These are phyloP conservation scores for Dasypogon diadema DNA, from an alignment of 2,888 invertebrate species.

Conservation along the genomic window DNA sequence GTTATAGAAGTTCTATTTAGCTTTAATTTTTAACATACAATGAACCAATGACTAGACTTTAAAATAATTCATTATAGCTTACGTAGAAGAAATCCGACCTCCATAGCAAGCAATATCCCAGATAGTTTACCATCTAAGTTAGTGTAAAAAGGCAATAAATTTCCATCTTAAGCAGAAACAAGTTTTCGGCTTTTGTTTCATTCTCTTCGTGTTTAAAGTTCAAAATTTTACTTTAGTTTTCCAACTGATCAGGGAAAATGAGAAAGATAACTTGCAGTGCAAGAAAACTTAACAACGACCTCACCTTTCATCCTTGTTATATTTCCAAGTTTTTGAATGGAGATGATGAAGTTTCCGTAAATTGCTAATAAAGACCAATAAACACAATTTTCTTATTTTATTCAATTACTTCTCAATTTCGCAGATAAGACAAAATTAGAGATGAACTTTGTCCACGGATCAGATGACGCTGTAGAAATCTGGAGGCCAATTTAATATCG, in stretches of 20 bases:
- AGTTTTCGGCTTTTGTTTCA: background rate
- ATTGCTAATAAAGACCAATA: background rate
- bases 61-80: too few relatives aligned
- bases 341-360: background rate
- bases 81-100: too few relatives aligned
- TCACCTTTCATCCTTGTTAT: background rate
- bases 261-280: constrained; percentile 1
- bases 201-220: background rate
- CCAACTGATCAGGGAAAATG: constrained; percentile 15
- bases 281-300: background rate
- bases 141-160: too few relatives aligned
- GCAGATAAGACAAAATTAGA: background rate
- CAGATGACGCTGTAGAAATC: too few relatives aligned
- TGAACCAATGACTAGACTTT: too few relatives aligned
- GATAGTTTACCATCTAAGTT: too few relatives aligned
- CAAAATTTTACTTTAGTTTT: background rate
- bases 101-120: too few relatives aligned
- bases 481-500: too few relatives aligned
- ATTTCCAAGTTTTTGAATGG: background rate
- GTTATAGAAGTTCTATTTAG: too few relatives aligned
- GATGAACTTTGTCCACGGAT: background rate
- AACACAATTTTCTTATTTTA: background rate
- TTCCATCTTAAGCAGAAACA: too few relatives aligned
- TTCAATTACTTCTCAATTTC: background rate
- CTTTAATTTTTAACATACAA: too few relatives aligned